These are phyloP conservation scores for Neolamprologus modestus DNA, from an alignment of 2,113 vertebrate genomes.

Conservation along the genomic window DNA sequence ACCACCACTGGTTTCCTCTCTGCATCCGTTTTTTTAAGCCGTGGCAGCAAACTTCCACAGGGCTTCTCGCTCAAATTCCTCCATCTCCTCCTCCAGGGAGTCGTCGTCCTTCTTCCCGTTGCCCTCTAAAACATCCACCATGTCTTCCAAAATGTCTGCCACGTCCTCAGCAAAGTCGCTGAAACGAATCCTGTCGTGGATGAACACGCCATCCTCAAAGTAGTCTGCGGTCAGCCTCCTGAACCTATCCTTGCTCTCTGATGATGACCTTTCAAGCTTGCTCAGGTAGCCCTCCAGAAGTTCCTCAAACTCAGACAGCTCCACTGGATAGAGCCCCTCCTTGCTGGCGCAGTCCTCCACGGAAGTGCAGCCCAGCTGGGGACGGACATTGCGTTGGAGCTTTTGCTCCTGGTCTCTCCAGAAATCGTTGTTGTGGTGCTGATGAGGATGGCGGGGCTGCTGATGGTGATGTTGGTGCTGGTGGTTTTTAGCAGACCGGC, in stretches of 20 bases:
- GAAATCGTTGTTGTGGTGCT: slow-evolving; percentile 41
- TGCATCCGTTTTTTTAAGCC: slow-evolving; percentile 5
- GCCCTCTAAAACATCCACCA: slow-evolving; percentile 80
- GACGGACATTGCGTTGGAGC: slow-evolving; percentile 58
- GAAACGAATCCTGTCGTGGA: slow-evolving; percentile 79
- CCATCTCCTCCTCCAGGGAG: slow-evolving; percentile 75
- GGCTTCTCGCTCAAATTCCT: slow-evolving; percentile 83
- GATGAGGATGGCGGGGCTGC: not conserved
- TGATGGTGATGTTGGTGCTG: slow-evolving; percentile 21
- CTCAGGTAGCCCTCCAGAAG: slow-evolving; percentile 78
- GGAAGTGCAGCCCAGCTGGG: slow-evolving; percentile 69
- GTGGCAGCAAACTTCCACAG: slow-evolving; percentile 67
- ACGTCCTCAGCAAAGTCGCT: slow-evolving; percentile 75
- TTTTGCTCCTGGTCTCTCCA: slow-evolving; percentile 66
- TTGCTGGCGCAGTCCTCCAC: slow-evolving; percentile 74
- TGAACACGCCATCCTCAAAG: slow-evolving; percentile 76
- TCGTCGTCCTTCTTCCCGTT: slow-evolving; percentile 37
- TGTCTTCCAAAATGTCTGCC: slow-evolving; percentile 77
- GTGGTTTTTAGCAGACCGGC: slow-evolving; percentile 8
- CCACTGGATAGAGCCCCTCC: slow-evolving; percentile 79
- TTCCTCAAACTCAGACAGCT: slow-evolving; percentile 69
- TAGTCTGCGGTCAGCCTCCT: slow-evolving; percentile 47
- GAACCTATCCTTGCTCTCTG: slow-evolving; percentile 62
- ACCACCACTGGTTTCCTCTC: not conserved
- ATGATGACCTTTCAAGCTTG: slow-evolving; percentile 44